Conservation (phyloP, 2,113 vertebrate species). For the Ammodramus savannarum region DNA sequence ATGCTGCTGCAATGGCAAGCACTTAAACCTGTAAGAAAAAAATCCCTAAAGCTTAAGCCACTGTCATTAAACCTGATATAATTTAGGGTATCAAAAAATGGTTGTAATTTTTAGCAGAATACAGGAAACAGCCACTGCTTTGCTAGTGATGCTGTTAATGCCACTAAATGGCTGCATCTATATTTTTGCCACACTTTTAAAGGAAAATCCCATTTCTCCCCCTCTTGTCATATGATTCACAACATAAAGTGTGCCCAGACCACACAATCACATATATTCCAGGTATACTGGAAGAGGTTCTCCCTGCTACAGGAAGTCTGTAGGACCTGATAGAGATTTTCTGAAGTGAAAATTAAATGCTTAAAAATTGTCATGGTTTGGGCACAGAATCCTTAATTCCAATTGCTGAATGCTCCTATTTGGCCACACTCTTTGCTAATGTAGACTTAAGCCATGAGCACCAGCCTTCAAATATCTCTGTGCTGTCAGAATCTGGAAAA, state of each 20-base stretch:
- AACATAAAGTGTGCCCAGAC: not conserved
- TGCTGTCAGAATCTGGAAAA: not conserved
- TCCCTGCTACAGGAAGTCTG: not conserved
- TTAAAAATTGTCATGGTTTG: not conserved
- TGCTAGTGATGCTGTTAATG: not conserved
- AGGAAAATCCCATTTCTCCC: not conserved
- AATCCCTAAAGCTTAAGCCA: not conserved
- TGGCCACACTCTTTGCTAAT: not conserved
- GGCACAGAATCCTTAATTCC: not conserved
- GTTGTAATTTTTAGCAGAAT: not conserved
- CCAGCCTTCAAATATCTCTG: not conserved
- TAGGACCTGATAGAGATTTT: not conserved
- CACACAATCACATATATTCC: not conserved
- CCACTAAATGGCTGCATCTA: not conserved
- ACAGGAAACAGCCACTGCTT: not conserved
- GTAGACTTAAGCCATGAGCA: not conserved
- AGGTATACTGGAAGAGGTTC: not conserved
- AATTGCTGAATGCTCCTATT: not conserved
- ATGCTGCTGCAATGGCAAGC: not conserved
- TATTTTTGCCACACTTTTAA: not conserved
- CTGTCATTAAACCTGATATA: not conserved
- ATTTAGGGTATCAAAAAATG: not conserved
- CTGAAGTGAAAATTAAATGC: fast-evolving
- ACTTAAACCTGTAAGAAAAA: not conserved
- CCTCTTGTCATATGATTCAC: not conserved